A percentile compares a stretch with the other conserved stretches of the same genome.
These are phyloP conservation scores for Plodia interpunctella DNA, from an alignment of 1,140 invertebrate genomes.

Conservation along the genomic window DNA sequence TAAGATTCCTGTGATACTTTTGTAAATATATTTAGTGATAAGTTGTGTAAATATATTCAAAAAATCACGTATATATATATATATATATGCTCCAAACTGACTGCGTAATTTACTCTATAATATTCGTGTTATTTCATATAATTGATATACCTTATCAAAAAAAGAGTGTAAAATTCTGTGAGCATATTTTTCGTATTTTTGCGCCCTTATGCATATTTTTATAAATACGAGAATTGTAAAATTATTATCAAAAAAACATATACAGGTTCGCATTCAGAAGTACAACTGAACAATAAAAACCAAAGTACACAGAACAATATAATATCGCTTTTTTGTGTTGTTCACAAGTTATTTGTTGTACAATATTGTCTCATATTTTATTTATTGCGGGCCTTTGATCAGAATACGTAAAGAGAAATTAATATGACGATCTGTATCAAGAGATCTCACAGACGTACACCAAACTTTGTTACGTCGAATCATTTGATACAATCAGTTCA, in stretches of 20 bases:
- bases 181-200: no score
- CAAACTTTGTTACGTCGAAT: neutral
- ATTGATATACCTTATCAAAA: no score
- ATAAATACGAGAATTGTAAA: no score
- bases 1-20: constrained; percentile 66
- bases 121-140: neutral
- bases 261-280: no score
- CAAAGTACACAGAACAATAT: neutral
- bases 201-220: no score
- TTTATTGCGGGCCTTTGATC: neutral
- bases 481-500: neutral
- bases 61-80: constrained; percentile 1
- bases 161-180: no score
- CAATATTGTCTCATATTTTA: neutral
- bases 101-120: neutral
- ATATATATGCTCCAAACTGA: constrained; percentile 8
- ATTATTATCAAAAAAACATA: no score
- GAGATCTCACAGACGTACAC: neutral
- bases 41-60: constrained; percentile 7
- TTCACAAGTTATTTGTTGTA: neutral
- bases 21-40: constrained; percentile 50
- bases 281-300: no score
- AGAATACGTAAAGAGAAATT: neutral
- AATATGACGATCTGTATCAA: neutral
- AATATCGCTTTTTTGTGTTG: neutral